Evolutionary conservation across 2,888 invertebrate species (phyloP), one percentile per base, ranked within the genome.

Genomic region (Diadromus collaris): DNA sequence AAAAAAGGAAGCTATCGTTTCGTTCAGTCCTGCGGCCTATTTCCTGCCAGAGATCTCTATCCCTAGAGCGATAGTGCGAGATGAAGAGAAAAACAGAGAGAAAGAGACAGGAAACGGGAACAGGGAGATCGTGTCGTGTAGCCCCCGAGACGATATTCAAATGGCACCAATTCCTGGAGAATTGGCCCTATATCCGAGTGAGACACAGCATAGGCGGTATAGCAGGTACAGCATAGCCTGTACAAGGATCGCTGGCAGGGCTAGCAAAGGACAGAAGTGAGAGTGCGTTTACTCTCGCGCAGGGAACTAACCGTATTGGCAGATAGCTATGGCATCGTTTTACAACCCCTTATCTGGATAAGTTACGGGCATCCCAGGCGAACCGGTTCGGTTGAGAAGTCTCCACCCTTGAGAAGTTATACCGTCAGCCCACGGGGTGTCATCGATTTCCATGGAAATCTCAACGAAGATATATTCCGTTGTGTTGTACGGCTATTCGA

Each of bases 271-370:
- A 74, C 46, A 56, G 61, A 60, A 63, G 70, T 56, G 70, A 67
- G 71, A 70, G 60, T 24, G 60, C 60, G 58, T 16, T 71, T 54
- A 21, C 54, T 38, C 58, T 24, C 32, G 65, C 32, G 65, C 70
- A 70, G 70, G 74, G 69, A 79, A 67, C 72, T 76, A 85, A 87
- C 85, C 87, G 86, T 89, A 90, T 90, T 89, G 89, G 88, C 88
- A 87, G 88, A 88, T 88, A 88, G 88, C 87, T 88, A 73, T 85
- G 84, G 85, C 86, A 85, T 86, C 88, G 86, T 89, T 89, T 89
- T 89, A 90, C 89, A 90, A 88, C 87, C 89, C 86, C 90, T 90
- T 90, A 89, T 90, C 89, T 87, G 85, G 83, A 86, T 89, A 87
- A 88, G 86, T 88, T 88, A 88, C 86, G 86, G 85, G 83, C 86